Evolutionary conservation across 2,797 vertebrate species (phyloP).

Genomic region (Enoplosus armatus): DNA sequence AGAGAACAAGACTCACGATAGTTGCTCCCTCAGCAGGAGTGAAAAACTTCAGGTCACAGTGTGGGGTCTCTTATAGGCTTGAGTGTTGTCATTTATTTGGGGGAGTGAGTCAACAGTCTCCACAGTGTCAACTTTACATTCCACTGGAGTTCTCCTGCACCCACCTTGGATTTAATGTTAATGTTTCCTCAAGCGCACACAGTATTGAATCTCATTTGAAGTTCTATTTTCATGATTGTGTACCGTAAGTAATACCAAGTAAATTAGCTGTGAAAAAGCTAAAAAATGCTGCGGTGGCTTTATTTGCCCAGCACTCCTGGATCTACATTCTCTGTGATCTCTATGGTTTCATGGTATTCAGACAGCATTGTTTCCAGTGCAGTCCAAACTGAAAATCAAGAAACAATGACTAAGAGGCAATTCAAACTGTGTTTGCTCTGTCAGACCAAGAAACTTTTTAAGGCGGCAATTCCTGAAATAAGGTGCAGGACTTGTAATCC

Average conservation of each 20-base stretch:
- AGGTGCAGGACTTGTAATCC: neutral
- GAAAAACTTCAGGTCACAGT: slow-evolving; percentile 40
- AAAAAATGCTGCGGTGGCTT: slow-evolving; percentile 2
- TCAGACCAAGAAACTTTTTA: slow-evolving; percentile 1
- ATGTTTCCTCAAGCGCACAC: slow-evolving; percentile 15
- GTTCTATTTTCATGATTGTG: neutral
- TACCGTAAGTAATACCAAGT: neutral
- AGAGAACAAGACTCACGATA: slow-evolving; percentile 24
- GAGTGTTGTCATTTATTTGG: slow-evolving; percentile 64
- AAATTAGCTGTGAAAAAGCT: neutral
- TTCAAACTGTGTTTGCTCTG: slow-evolving; percentile 14
- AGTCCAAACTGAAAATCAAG: slow-evolving; percentile 36
- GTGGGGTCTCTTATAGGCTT: slow-evolving; percentile 62
- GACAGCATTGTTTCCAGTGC: slow-evolving; percentile 30
- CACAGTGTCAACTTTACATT: slow-evolving; percentile 64
- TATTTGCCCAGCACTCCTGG: slow-evolving; percentile 16
- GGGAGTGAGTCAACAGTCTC: slow-evolving; percentile 70
- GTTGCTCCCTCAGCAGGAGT: slow-evolving; percentile 47
- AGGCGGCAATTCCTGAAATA: neutral
- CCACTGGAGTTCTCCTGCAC: slow-evolving; percentile 38
- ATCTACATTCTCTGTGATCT: slow-evolving; percentile 50
- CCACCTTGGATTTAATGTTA: slow-evolving; percentile 18
- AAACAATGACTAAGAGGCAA: slow-evolving; percentile 21
- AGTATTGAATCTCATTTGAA: neutral
- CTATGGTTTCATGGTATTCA: slow-evolving; percentile 45